These are phyloP conservation scores for Cydia amplana DNA, from an alignment of 1,140 invertebrate species.

Conservation along the genomic window DNA sequence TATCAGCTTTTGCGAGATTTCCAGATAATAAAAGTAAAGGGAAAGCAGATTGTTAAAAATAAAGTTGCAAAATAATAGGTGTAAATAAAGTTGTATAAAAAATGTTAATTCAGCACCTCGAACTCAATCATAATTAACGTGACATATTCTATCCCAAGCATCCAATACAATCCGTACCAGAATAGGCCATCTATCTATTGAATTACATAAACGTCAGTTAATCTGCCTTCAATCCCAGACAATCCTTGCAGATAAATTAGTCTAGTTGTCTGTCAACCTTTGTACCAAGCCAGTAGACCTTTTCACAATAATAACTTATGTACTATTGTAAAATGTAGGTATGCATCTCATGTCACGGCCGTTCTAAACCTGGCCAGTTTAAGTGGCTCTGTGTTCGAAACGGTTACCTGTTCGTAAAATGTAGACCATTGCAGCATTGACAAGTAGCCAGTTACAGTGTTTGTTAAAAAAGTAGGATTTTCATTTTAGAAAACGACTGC, in stretches of 20 bases:
- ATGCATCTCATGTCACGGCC: neutral
- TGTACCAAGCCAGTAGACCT: neutral
- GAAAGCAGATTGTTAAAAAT: too few relatives aligned
- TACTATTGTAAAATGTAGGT: neutral
- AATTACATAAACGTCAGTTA: neutral
- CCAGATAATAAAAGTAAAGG: too few relatives aligned
- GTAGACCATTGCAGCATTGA: neutral
- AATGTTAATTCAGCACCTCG: too few relatives aligned
- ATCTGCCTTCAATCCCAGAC: slow-evolving; percentile 2
- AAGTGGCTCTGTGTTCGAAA: neutral
- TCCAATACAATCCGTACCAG: neutral
- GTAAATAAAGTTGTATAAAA: too few relatives aligned
- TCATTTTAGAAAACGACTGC: slow-evolving; percentile 14
- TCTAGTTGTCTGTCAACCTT: neutral
- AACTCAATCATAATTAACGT: neutral
- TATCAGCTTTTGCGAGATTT: too few relatives aligned
- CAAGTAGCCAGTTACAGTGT: neutral
- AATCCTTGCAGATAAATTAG: neutral
- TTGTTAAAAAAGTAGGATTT: slow-evolving; percentile 11
- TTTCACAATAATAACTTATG: neutral
- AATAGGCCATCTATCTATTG: neutral
- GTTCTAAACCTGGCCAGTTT: neutral
- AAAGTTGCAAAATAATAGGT: too few relatives aligned
- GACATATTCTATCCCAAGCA: neutral
- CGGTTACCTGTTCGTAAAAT: neutral